Evolutionary conservation across 2,888 invertebrate genomes (phyloP), one percentile per base, ranked within the genome.

Genomic region (Ornithoptera priamus): DNA sequence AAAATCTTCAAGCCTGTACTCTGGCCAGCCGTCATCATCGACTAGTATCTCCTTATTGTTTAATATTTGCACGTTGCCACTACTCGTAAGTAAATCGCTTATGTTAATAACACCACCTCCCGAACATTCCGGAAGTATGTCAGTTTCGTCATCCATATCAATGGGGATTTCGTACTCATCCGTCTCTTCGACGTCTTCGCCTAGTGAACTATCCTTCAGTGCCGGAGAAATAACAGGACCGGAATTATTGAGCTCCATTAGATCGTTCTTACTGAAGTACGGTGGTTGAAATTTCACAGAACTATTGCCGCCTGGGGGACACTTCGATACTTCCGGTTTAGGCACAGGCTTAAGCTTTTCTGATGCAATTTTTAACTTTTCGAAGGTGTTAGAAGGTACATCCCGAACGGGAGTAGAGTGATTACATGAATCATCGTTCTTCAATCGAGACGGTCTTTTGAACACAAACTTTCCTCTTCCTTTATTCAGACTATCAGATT

Each of bases 21-120:
- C 89, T 1, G 93, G 93, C 93, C 93, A 94, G 0, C 94, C 94
- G 70, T 94, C 94, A 10, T 93, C 93, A 77, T 94, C 94, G 0
- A 93, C 53, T 0, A 79, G 73, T 62, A 87, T 73, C 46, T 82
- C 83, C 67, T 85, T 84, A 62, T 81, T 78, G 67, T 80, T 83
- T 12, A 81, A 56, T 0, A 76, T 66, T 64, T 80, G 78, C 53
- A 75, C 74, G 63, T 79, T 80, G 72, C 81, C 82, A 22, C 80
- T 79, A 68, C 80, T 80, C 0, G 81, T 76, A 30, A 79, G 64
- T 22, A 86, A 84, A 75, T 89, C 88, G 76, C 79, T 85, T 18
- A 89, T 80, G 71, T 81, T 83, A 18, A 87, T 81, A 8, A 84
- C 79, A 72, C 79, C 82, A 0, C 72, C 72, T 69, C 75, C 75